Evolutionary conservation across 2,888 invertebrate genomes (phyloP), one percentile per base, ranked within the genome.

Genomic region (Netelia melanura): DNA sequence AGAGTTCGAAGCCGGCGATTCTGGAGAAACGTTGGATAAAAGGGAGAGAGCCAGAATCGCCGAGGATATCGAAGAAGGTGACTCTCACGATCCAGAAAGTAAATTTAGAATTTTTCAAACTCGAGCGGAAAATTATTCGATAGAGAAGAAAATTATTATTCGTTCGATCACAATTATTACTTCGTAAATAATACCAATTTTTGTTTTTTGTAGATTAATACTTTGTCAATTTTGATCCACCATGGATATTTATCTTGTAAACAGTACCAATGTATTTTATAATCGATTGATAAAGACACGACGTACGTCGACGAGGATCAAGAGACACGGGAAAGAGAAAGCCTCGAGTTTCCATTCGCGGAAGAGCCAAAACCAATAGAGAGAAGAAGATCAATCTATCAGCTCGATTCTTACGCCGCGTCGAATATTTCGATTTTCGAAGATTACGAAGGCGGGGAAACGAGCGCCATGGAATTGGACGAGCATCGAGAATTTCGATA

Each of bases 41-140:
- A 67, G 61, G 21, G 14, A 44, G 10, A 43, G 56, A 11, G 23
- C 11, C 25, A 64, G 44, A 56, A 38, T 56, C 43, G 10, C 56
- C 17, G 52, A 54, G 65, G 21, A 71, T 75, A 17, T 11, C 14
- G 77, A 78, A 70, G 21, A 71, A 65, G 56, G 65, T 9, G 38
- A 72, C 21, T 38, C 94, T 90, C 94, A 95, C 91, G 93, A 93
- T n/a, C 91, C 93, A 14, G 88, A 94, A 38, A 91, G 94, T 71
- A 94, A 94, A 30, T 30, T 3, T 25, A 38, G 70, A 54, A 56
- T 68, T 68, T 23, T 54, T 44, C 52, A 52, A 44, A 61, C 43
- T n/a, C 38, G 56, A 70, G 52, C 30, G 56, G n/a, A 30, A 30
- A 30, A 30, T 17, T 30, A 30, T 5, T 30, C 30, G 3, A 5